Base-by-base conservation (phyloP, 2,797 vertebrate species). In the Calcarius lapponicus region DNA sequence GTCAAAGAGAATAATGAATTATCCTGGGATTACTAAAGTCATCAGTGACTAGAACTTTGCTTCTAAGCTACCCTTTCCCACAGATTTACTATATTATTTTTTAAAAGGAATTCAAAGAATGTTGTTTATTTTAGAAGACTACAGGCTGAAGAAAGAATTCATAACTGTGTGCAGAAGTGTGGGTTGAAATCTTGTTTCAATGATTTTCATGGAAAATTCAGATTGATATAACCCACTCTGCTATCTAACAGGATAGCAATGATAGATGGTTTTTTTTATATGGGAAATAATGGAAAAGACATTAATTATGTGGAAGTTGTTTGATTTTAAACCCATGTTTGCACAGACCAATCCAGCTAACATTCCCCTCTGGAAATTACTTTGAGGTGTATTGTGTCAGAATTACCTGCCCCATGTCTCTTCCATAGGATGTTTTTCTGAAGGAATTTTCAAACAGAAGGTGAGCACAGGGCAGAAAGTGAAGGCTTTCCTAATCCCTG, bases 1-100 rank as follows among this genome's bases (percentile, higher is more conserved):
- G 95, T 95, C 93, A 94, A 97, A 97, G 90, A 86, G 58, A 84
- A 84, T 56, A 61, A 81, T 66, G 92, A 96, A 94, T 92, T 92
- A 75, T 72, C 90, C 45, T 81, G 92, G 93, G 93, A 94, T 86
- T 93, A 73, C 66, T 93, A 8, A 84, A 94, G 58, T 66, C 6
- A 0, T 38, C 73, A 88, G 73, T 58, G 36, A 81, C 69, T 58
- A 90, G 80, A 90, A 84, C 88, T 95, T 79, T 81, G 76, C 76
- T 62, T 92, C 58, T 94, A 58, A 90, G 26, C 43, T 93, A 88
- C 47, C 43, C 88, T 95, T 96, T 96, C 93, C 95, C 94, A 97
- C 90, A 95, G 93, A 92, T 79, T 75, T 86, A 34, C 32, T 54
- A 40, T 75, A 69, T 80, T 34, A 76, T 80, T 89, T 80, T 94